These are phyloP conservation scores for Gasteruption jaculator DNA, from an alignment of 2,888 invertebrate genomes.

Conservation along the genomic window DNA sequence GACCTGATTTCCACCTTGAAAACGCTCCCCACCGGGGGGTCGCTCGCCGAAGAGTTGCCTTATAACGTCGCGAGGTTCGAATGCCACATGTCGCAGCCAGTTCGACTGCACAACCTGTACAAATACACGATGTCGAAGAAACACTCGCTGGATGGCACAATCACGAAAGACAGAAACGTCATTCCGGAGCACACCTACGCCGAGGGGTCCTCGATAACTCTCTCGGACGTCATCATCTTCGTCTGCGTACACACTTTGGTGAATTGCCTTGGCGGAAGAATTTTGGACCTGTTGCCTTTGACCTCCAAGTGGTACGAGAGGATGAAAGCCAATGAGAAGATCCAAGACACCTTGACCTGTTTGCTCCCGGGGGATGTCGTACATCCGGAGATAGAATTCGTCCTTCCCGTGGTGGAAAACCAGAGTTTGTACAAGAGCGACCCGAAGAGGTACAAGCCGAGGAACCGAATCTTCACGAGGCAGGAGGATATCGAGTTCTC, in stretches of 20 bases:
- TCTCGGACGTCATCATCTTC: slow-evolving; percentile 79
- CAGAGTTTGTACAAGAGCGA: slow-evolving; percentile 76
- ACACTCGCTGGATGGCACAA: slow-evolving; percentile 50
- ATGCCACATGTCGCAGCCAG: slow-evolving; percentile 77
- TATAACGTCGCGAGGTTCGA: slow-evolving; percentile 74
- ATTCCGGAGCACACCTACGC: slow-evolving; percentile 68
- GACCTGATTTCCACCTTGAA: slow-evolving; percentile 66
- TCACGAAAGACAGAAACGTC: slow-evolving; percentile 28
- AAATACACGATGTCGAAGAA: slow-evolving; percentile 53
- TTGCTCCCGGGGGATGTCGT: slow-evolving; percentile 30
- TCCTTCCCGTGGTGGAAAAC: slow-evolving; percentile 55
- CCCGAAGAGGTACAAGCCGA: slow-evolving; percentile 70
- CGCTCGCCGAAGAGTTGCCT: slow-evolving; percentile 55
- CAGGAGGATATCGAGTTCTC: slow-evolving; percentile 70
- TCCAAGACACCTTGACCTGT: slow-evolving; percentile 38
- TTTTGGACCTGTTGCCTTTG: slow-evolving; percentile 56
- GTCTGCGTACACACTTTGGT: slow-evolving; percentile 65
- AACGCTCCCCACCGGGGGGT: slow-evolving; percentile 42
- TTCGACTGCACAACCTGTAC: slow-evolving; percentile 79
- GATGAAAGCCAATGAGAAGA: slow-evolving; percentile 37
- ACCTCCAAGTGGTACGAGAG: slow-evolving; percentile 62
- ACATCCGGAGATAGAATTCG: slow-evolving; percentile 25
- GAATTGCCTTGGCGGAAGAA: slow-evolving; percentile 45
- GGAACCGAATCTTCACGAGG: slow-evolving; percentile 69
- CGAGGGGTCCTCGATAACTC: slow-evolving; percentile 76